These are phyloP conservation scores for Tympanuchus pallidicinctus DNA, from an alignment of 2,113 vertebrate genomes.

Conservation along the genomic window DNA sequence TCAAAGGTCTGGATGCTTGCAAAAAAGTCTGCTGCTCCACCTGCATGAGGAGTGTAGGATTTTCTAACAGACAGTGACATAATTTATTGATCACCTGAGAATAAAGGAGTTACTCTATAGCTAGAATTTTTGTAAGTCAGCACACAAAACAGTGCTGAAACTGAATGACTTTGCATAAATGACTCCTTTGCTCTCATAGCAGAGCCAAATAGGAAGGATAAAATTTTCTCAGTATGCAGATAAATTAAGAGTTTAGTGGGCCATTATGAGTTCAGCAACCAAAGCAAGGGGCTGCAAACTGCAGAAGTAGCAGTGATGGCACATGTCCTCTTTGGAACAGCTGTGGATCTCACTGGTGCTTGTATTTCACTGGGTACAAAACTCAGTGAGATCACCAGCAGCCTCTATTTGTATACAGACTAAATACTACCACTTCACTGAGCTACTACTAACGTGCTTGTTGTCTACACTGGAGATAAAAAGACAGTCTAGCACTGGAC, in stretches of 20 bases:
- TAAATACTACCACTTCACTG: background rate
- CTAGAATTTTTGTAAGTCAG: constrained; percentile 26
- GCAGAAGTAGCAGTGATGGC: background rate
- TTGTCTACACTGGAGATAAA: background rate
- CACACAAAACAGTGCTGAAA: constrained; percentile 46
- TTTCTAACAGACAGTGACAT: constrained; percentile 21
- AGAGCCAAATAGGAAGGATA: background rate
- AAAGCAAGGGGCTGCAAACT: background rate
- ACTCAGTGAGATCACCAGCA: background rate
- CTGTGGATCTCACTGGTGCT: background rate
- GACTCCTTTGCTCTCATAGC: background rate
- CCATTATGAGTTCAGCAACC: background rate
- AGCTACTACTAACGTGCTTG: background rate
- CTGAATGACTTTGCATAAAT: constrained; percentile 42
- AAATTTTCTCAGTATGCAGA: background rate
- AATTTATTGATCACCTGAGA: constrained; percentile 38
- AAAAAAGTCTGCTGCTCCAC: background rate
- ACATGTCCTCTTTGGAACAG: background rate
- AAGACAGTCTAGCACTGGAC: background rate
- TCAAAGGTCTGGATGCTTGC: background rate
- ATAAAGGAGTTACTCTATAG: background rate
- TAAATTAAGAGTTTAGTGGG: background rate
- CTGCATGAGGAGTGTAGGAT: background rate
- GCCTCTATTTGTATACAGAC: background rate
- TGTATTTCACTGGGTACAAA: background rate